These are phyloP conservation scores for Notodromas monacha DNA, from an alignment of 2,888 invertebrate genomes.

Conservation along the genomic window DNA sequence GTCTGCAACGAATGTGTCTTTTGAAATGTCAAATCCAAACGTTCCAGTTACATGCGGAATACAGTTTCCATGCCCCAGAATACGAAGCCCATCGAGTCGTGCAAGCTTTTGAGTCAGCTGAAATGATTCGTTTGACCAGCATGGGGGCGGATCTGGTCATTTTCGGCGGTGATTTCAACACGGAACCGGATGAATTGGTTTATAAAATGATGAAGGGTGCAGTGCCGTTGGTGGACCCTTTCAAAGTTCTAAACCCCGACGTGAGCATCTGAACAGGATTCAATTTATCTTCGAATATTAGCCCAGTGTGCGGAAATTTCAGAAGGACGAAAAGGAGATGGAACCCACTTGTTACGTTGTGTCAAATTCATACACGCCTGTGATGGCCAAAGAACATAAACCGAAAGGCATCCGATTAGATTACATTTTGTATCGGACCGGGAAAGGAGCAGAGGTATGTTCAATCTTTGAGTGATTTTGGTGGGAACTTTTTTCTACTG, in stretches of 20 bases:
- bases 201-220: conserved; percentile 32
- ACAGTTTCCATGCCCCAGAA: conserved; percentile 38
- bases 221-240: too few relatives aligned
- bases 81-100: conserved; percentile 68
- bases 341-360: too few relatives aligned
- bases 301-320: too few relatives aligned
- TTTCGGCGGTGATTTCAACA: conserved; percentile 75
- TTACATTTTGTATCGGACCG: conserved; percentile 38
- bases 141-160: conserved; percentile 43
- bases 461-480: conserved; percentile 7
- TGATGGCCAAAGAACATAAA: too few relatives aligned
- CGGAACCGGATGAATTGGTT: conserved; percentile 51
- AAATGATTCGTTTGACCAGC: conserved; percentile 60
- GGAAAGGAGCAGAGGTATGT: conserved; percentile 8
- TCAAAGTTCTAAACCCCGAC: too few relatives aligned
- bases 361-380: too few relatives aligned
- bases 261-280: too few relatives aligned
- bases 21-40: conserved; percentile 5
- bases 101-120: conserved; percentile 76
- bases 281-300: too few relatives aligned
- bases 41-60: conserved; percentile 64
- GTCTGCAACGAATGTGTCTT: too few relatives aligned
- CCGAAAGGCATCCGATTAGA: conserved; percentile 64
- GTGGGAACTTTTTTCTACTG: too few relatives aligned
- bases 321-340: too few relatives aligned